Base-by-base conservation (phyloP, 2,888 invertebrate species). In the Drosophila demipolita region DNA sequence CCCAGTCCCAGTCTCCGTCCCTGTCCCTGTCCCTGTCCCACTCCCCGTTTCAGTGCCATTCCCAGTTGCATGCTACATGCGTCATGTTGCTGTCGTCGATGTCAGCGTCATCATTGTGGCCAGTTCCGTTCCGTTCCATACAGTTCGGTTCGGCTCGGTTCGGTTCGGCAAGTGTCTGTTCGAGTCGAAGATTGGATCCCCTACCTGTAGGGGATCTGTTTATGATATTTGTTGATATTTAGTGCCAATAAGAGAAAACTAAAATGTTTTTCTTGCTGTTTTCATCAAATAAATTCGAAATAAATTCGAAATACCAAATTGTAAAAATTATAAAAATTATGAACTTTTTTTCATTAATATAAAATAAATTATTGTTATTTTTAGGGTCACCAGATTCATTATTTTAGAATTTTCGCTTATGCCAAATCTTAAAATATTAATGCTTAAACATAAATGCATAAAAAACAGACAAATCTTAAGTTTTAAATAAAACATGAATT, bases 31-130 rank as follows among this genome's bases (percentile, higher is more conserved):
- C 23, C 15, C 7, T 3, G 12, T 45, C 20, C 20, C 45, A 1
- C 2, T 9, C n/a, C n/a, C 40, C 2, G 9, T n/a, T 9, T 3
- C 8, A 38, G 38, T 38, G 17, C 60, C 75, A 33, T 62, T 67
- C 45, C 59, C 78, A 73, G 60, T 66, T 52, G 35, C 61, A 52
- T 36, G 48, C 63, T 66, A 58, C 59, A 66, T 73, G 77, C 74
- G 77, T 84, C 82, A 75, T 80, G 73, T 79, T 57, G 72, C 66
- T 63, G 71, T 75, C 70, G 68, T 20, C 42, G 67, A 48, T 52
- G 74, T 45, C 40, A 59, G 29, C 49, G 40, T 52, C 53, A 38
- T 58, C 52, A 52, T 57, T 64, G 71, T 55, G 62, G 38, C 38
- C 59, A 50, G 53, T 66, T 60, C 59, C 63, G 64, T 61, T 68